These are phyloP conservation scores for Paralichthys olivaceus DNA, from an alignment of 2,113 vertebrate species.

Conservation along the genomic window DNA sequence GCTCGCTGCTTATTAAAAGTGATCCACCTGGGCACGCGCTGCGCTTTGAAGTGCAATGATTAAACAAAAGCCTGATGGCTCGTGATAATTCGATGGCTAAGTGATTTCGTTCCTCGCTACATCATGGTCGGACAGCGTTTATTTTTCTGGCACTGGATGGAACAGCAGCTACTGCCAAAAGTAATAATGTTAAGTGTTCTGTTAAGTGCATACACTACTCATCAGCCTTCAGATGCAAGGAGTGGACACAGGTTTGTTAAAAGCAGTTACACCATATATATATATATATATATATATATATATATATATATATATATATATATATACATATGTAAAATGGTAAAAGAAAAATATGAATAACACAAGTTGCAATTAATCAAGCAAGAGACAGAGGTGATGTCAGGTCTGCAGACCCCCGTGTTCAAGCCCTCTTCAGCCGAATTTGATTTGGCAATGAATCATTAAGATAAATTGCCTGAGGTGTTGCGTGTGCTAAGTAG, in stretches of 20 bases:
- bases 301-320: too few relatives aligned
- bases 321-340: too few relatives aligned
- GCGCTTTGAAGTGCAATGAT: slow-evolving; percentile 70
- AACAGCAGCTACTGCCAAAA: slow-evolving; percentile 59
- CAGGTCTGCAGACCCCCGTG: too few relatives aligned
- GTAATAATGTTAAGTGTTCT: slow-evolving; percentile 73
- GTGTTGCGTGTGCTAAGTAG: neutral
- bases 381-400: too few relatives aligned
- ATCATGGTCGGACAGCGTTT: slow-evolving; percentile 59
- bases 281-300: too few relatives aligned
- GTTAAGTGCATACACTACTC: slow-evolving; percentile 56
- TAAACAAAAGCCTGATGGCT: slow-evolving; percentile 69
- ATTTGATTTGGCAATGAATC: too few relatives aligned
- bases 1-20: slow-evolving; percentile 71
- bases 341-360: too few relatives aligned
- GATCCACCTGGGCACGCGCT: slow-evolving; percentile 70
- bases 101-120: slow-evolving; percentile 66
- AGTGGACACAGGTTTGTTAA: slow-evolving; percentile 1
- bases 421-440: too few relatives aligned
- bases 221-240: slow-evolving; percentile 42
- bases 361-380: too few relatives aligned
- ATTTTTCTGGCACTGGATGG: slow-evolving; percentile 59
- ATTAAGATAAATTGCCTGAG: neutral
- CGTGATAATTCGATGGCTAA: slow-evolving; percentile 67
- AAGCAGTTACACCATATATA: neutral